phyloP scores from a whole-genome alignment of 1,140 invertebrate genomes.

The Drosophila gunungcola region DNA sequence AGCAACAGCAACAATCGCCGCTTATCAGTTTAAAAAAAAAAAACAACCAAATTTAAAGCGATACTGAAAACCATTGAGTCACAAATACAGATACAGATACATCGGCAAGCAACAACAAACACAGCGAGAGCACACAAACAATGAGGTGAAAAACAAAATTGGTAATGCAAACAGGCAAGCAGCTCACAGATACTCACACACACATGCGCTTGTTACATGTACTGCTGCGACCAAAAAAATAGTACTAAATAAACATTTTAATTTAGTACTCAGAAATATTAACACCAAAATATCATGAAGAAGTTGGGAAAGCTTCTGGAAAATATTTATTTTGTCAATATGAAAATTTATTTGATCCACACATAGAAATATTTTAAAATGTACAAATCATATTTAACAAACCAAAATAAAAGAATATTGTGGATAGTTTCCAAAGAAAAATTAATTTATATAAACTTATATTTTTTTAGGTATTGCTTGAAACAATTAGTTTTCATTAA shows the following conservation, averaged over 20 bases:
- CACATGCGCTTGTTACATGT: slow-evolving; percentile 12
- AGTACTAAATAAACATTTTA: neutral
- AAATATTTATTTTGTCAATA: too few relatives aligned
- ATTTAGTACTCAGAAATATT: neutral
- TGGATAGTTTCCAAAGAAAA: too few relatives aligned
- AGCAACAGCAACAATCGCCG: slow-evolving; percentile 16
- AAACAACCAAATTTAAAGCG: slow-evolving; percentile 53
- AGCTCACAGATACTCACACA: slow-evolving; percentile 21
- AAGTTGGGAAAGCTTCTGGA: too few relatives aligned
- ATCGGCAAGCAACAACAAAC: slow-evolving; percentile 11
- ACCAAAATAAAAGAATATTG: too few relatives aligned
- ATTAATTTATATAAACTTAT: too few relatives aligned
- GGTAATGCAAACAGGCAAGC: slow-evolving; percentile 39
- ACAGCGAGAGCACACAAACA: slow-evolving; percentile 29
- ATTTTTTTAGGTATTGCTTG: too few relatives aligned
- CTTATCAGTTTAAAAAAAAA: slow-evolving; percentile 55
- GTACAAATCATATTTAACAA: too few relatives aligned
- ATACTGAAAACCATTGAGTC: slow-evolving; percentile 53
- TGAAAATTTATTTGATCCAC: too few relatives aligned
- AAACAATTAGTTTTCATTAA: too few relatives aligned
- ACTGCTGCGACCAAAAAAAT: slow-evolving; percentile 13
- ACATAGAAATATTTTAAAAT: too few relatives aligned
- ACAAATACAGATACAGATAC: slow-evolving; percentile 39
- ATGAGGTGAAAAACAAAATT: slow-evolving; percentile 73
- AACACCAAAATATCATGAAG: too few relatives aligned